A percentile compares a stretch with the other conserved stretches of the same genome.
Conservation (phyloP, 2,113 vertebrate genomes). For the Ginglymostoma cirratum region DNA sequence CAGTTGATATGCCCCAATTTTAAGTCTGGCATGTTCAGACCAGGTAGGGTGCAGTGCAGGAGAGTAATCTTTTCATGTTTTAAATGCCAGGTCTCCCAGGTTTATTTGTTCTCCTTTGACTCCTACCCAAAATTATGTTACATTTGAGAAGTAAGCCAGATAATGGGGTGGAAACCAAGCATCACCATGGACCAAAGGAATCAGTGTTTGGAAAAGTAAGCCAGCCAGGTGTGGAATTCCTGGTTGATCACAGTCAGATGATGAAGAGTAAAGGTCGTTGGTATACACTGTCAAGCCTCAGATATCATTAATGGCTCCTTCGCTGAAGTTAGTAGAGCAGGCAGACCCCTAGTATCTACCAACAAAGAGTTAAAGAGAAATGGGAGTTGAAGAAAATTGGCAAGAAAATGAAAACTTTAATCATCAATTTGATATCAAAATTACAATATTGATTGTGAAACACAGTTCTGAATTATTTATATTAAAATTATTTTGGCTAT, state of each 20-base stretch:
- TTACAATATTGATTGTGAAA: neutral
- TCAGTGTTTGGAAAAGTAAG: neutral
- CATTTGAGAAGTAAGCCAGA: neutral
- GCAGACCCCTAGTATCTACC: neutral
- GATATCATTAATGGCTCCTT: neutral
- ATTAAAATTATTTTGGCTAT: neutral
- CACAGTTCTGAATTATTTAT: neutral
- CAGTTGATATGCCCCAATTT: neutral
- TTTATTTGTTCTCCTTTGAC: neutral
- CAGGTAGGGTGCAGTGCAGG: too few species aligned
- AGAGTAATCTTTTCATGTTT: neutral
- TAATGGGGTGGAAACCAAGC: neutral
- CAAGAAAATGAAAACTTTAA: neutral
- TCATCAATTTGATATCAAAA: neutral
- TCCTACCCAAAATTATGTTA: neutral
- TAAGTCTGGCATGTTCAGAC: neutral
- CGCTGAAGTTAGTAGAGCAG: neutral
- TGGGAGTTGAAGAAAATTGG: neutral
- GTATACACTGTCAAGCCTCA: neutral
- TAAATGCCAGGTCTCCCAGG: neutral
- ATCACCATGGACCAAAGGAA: neutral
- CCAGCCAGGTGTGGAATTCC: neutral
- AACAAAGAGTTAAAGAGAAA: neutral
- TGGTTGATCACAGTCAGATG: neutral
- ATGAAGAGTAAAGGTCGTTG: neutral